Percentiles rank a stretch among this genome's conserved stretches.
Evolutionary conservation across 2,888 invertebrate species (phyloP).

Genomic region (Steromphala cineraria): DNA sequence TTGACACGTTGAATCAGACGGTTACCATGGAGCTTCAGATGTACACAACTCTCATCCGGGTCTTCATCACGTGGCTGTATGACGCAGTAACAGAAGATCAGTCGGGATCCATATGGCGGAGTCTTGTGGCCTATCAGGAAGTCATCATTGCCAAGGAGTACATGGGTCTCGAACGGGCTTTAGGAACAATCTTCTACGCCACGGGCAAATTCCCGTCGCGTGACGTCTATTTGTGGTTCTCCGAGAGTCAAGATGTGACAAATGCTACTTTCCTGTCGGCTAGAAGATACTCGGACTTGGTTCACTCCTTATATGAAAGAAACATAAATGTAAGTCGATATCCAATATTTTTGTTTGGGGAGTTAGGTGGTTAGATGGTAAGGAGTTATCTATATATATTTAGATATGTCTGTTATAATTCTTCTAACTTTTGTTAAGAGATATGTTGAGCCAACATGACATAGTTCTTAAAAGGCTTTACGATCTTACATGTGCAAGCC

Average conservation of each 20-base stretch:
- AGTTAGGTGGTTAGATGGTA: too few relatives aligned
- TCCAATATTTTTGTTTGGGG: too few relatives aligned
- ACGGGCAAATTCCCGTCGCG: slow-evolving; percentile 59
- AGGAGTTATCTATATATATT: too few relatives aligned
- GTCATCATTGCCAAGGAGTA: slow-evolving; percentile 65
- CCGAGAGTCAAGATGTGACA: slow-evolving; percentile 64
- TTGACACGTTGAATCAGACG: slow-evolving; percentile 42
- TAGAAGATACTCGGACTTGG: slow-evolving; percentile 58
- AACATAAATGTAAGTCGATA: slow-evolving; percentile 32
- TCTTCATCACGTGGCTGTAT: slow-evolving; percentile 66
- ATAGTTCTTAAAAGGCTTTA: too few relatives aligned
- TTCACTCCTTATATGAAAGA: slow-evolving; percentile 55
- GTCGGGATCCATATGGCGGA: slow-evolving; percentile 62
- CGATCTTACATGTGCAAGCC: too few relatives aligned
- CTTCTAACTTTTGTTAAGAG: too few relatives aligned
- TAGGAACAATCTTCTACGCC: slow-evolving; percentile 64
- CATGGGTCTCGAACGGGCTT: slow-evolving; percentile 62
- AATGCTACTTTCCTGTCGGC: slow-evolving; percentile 64
- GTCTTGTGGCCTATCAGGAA: slow-evolving; percentile 67
- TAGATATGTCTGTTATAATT: too few relatives aligned
- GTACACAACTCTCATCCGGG: slow-evolving; percentile 62
- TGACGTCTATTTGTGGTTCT: slow-evolving; percentile 64
- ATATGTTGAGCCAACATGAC: too few relatives aligned
- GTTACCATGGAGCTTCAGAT: slow-evolving; percentile 60
- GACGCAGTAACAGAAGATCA: slow-evolving; percentile 74